A percentile compares a stretch with the other conserved stretches of the same genome.
Conservation (phyloP, 2,888 invertebrate species). For the Anorthoa munda region DNA sequence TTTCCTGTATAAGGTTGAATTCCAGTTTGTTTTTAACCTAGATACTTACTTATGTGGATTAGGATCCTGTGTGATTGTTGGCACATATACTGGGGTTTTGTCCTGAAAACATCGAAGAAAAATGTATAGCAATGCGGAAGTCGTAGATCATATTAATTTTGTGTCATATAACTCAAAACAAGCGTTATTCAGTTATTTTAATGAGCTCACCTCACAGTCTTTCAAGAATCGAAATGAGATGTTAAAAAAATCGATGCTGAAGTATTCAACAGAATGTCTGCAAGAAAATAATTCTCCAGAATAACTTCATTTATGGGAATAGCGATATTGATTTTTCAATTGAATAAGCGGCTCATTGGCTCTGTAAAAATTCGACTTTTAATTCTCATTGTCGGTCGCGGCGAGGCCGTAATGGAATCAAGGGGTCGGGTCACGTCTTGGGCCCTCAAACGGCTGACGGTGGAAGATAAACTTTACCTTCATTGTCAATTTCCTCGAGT, state of each 20-base stretch:
- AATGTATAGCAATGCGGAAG: too few species aligned
- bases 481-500: conserved; percentile 89
- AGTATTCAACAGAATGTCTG: conserved; percentile 38
- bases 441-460: conserved; percentile 87
- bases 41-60: not conserved
- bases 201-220: not conserved
- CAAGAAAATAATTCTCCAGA: conserved; percentile 63
- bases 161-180: too few species aligned
- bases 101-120: not conserved
- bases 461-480: conserved; percentile 89
- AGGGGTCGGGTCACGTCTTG: conserved; percentile 86
- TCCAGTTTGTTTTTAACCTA: conserved; percentile 3
- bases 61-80: not conserved
- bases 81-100: not conserved
- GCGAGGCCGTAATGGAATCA: conserved; percentile 83
- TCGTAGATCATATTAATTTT: too few species aligned
- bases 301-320: conserved; percentile 71
- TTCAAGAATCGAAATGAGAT: conserved; percentile 1
- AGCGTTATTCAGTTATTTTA: not conserved
- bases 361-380: conserved; percentile 84
- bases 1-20: conserved; percentile 13
- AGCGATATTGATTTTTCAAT: conserved; percentile 82
- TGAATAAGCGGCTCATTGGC: conserved; percentile 83
- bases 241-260: conserved; percentile 1
- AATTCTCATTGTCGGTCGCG: conserved; percentile 82